phyloP scores from a whole-genome alignment of 1,140 invertebrate species.

The Cyphomyrmex costatus region DNA sequence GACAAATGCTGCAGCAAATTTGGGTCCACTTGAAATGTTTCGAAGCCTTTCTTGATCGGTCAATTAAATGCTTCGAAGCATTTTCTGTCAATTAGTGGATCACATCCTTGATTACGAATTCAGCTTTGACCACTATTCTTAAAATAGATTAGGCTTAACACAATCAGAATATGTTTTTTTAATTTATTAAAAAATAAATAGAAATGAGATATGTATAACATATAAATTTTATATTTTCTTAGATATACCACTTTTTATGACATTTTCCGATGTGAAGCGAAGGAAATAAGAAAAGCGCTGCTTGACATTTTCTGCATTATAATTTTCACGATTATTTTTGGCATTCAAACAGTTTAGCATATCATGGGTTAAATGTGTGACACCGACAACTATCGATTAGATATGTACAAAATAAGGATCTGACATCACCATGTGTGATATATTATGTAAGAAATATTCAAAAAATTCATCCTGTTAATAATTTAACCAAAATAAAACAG shows the following conservation, averaged over 20 bases:
- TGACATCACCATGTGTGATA: background rate
- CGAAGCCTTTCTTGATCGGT: too few species aligned
- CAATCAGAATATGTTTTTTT: background rate
- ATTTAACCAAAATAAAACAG: too few species aligned
- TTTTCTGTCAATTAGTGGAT: too few species aligned
- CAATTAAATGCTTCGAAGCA: too few species aligned
- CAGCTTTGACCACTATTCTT: background rate
- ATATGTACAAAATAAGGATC: background rate
- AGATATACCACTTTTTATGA: background rate
- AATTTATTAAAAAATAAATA: constrained; percentile 1
- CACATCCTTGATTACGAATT: background rate
- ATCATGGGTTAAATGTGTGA: background rate
- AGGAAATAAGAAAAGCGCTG: background rate
- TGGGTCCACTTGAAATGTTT: too few species aligned
- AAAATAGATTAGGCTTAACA: background rate
- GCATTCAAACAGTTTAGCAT: background rate
- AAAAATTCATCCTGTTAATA: background rate
- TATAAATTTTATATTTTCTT: background rate
- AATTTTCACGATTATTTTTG: background rate
- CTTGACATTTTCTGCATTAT: background rate
- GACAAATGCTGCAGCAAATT: background rate
- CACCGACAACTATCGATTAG: too few species aligned
- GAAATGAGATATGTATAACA: too few species aligned
- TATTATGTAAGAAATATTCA: background rate
- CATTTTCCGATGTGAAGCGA: background rate